These are phyloP conservation scores for Antigone vipio DNA, from an alignment of 2,113 vertebrate species.

Conservation along the genomic window DNA sequence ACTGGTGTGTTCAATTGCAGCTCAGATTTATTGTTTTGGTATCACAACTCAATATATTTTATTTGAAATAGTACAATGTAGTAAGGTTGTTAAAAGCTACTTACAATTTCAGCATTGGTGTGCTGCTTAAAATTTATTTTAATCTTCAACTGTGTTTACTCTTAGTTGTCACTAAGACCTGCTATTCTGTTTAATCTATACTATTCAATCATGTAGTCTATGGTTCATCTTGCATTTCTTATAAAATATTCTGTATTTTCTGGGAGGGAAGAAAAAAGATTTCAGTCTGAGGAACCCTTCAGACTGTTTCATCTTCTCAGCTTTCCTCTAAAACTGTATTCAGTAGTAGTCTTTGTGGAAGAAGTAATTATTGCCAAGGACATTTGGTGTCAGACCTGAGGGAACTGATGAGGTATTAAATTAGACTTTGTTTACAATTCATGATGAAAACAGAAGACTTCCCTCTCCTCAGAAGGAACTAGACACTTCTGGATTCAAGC, in stretches of 20 bases:
- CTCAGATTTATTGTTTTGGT: not conserved
- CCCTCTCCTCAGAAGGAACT: not conserved
- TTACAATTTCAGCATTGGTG: not conserved
- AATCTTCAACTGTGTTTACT: not conserved
- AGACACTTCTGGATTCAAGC: not conserved
- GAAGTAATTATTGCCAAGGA: not conserved
- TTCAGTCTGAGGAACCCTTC: not conserved
- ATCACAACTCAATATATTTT: not conserved
- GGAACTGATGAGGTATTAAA: not conserved
- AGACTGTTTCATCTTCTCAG: not conserved
- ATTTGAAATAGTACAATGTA: not conserved
- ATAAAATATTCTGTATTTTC: not conserved
- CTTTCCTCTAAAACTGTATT: not conserved
- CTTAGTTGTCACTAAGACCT: not conserved
- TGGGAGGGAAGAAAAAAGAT: not conserved
- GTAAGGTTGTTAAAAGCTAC: not conserved
- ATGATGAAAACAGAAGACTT: not conserved
- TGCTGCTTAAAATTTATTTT: not conserved
- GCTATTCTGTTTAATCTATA: not conserved
- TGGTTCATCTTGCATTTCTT: not conserved
- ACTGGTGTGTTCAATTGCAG: not conserved
- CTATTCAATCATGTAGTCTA: not conserved
- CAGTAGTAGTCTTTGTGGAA: not conserved
- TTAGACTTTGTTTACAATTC: not conserved
- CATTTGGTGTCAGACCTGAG: not conserved